Evolutionary conservation across 2,113 vertebrate genomes (phyloP), one percentile per base, ranked within the genome.

Genomic region (Dasyprocta punctata): DNA sequence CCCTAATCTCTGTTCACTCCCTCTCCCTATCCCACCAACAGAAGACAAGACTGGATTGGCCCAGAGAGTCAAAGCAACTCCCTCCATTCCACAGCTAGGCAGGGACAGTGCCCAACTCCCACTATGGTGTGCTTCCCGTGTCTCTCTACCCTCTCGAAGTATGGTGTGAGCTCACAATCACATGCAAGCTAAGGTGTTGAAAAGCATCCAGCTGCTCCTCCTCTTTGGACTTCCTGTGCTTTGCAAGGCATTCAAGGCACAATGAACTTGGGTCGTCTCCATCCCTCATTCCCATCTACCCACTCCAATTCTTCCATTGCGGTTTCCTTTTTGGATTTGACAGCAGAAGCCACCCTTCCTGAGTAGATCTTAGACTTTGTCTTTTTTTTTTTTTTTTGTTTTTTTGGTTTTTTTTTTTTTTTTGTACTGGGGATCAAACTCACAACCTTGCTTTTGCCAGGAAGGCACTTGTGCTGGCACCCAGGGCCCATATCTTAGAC

Each of bases 181-280:
- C 71, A 63, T 10, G 54, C 13, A 17, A 44, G 56, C 49, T 52
- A 75, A 85, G 73, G 83, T 61, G 83, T 41, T 81, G 95, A 97
- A 92, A 97, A 93, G 89, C 83, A 67, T 36, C 91, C 93, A 87
- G 96, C 91, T 94, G 92, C 89, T 94, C 86, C 92, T 97, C 77
- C 89, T 93, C 96, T 71, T 73, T 54, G 52, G n/a, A 81, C 80
- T 97, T 91, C 89, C 89, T 81, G 56, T 67, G 61, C 47, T 89
- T 93, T 93, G 73, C 61, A 97, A 86, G 73, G 73, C 73, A 47
- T 73, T 67, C 16, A 80, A 94, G 38, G 67, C 89, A 11, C 1
- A 47, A 89, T 75, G 75, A 52, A 77, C 19, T 73, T 28, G 24
- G 47, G 38, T 58, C 11, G 2, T 4, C 75, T 77, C 80, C 54